Evolutionary conservation across 1,140 invertebrate genomes (phyloP), one percentile per base, ranked within the genome.

Genomic region (Acromyrmex echinatior): DNA sequence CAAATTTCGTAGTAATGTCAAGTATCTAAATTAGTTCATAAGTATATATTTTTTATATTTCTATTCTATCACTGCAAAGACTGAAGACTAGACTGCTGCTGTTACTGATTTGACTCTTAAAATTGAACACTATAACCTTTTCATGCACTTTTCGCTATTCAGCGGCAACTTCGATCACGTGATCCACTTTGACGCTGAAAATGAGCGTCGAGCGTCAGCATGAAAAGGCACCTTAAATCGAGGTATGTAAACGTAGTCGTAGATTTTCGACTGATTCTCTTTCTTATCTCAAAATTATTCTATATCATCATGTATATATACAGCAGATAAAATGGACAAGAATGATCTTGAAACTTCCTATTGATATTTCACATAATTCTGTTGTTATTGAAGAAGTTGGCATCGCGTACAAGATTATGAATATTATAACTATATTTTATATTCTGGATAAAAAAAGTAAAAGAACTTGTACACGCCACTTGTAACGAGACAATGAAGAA

Each of bases 261-360:
- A 58, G 80, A 92, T 87, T 90, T 91, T 88, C 28, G 70, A 90
- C 70, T 80, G 74, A 45, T 68, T 76, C 45, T 85, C 62, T 63
- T 45, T 35, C 70, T 28, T 79, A 49, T 85, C 51, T 85, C 86
- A 71, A 87, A 90, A 90, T 90, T 92, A 84, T 66, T 86, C 71
- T 81, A 90, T 88, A 88, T 86, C 70, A 78, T 85, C 66, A 81
- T 92, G 76, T 91, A 90, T 90, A 87, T 77, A 85, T 91, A 90
- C 90, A 90, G 88, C 82, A 82, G 81, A 88, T 56, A 91, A 78
- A 88, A 62, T 84, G 73, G 86, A 90, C 87, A 90, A 87, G 87
- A 91, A 91, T 91, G 87, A 71, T 86, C 60, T 90, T 85, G 62
- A 77, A 60, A 79, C 73, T 62, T 90, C 56, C 62, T 45, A 63